Evolutionary conservation across 2,113 vertebrate species (phyloP), one percentile per base, ranked within the genome.

Genomic region (Dasyornis broadbenti): DNA sequence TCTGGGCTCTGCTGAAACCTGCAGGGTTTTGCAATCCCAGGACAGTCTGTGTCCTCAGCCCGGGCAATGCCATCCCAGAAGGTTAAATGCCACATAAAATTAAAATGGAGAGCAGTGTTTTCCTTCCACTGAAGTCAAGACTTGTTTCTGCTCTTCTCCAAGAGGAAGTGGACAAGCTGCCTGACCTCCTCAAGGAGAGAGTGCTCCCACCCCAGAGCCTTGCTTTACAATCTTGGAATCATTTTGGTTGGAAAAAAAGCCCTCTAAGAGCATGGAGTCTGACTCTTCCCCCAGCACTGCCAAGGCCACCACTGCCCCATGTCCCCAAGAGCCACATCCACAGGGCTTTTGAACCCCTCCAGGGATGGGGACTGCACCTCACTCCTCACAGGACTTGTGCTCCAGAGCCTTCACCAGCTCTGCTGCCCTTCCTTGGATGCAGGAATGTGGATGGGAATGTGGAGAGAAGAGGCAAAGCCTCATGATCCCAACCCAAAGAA

Each of bases 81-180:
- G 68, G 59, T 14, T 10, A 35, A 91, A 95, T 16, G 23, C 20
- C 24, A 18, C 0, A 1, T 8, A 6, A 15, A 50, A 57, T 35
- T 2, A 1, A 3, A 59, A 59, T 6, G 6, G 13, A 18, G 40
- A 47, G 45, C n/a, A 2, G 9, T 23, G 2, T 18, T 53, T 8
- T 21, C 33, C 45, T 70, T 23, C 53, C 53, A 13, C 24, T 10
- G 2, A 64, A 68, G 45, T 3, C 35, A 26, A 19, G 44, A 18
- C 11, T 22, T 28, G 42, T 23, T 91, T 18, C 35, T 90, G 76
- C 18, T 53, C 15, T 3, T 7, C 35, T 37, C 7, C 23, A 50
- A 4, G 39, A 73, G 28, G 30, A 37, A 12, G 10, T 6, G 17
- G 40, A 35, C 10, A 3, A 6, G 28, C 16, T 64, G 42, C 49